Evolutionary conservation across 2,888 invertebrate species (phyloP).

Genomic region (Machimus atricapillus): DNA sequence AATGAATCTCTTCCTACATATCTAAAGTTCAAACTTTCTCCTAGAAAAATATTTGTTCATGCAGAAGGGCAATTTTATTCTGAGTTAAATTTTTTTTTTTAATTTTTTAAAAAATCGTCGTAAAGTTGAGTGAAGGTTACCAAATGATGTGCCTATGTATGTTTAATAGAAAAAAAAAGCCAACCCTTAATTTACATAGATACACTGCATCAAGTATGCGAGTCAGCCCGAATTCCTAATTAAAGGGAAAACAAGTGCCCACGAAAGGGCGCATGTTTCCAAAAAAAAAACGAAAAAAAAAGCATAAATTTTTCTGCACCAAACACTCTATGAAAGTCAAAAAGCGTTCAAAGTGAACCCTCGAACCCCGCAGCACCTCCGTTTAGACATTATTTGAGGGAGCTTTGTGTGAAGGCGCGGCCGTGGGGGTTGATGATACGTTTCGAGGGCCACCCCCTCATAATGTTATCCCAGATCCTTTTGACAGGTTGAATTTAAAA

Average conservation of each 20-base stretch:
- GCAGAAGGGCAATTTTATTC: not conserved
- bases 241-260: not conserved
- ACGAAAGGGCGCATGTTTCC: not conserved
- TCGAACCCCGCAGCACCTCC: not conserved
- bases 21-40: not conserved
- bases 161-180: not conserved
- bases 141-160: not conserved
- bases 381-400: not conserved
- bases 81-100: not conserved
- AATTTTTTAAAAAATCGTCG: not conserved
- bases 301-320: not conserved
- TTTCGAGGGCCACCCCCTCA: not conserved
- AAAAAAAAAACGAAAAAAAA: not conserved
- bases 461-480: slow-evolving; percentile 9
- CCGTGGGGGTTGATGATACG: not conserved
- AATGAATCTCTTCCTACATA: too few relatives aligned
- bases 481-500: slow-evolving; percentile 22
- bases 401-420: not conserved
- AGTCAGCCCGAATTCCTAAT: not conserved
- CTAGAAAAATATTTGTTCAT: not conserved
- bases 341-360: not conserved
- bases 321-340: not conserved
- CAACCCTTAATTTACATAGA: not conserved
- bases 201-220: not conserved
- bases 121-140: not conserved